A percentile compares a stretch with the other conserved stretches of the same genome.
Evolutionary conservation across 2,113 vertebrate species (phyloP).

Genomic region (Malurus cyaneus): DNA sequence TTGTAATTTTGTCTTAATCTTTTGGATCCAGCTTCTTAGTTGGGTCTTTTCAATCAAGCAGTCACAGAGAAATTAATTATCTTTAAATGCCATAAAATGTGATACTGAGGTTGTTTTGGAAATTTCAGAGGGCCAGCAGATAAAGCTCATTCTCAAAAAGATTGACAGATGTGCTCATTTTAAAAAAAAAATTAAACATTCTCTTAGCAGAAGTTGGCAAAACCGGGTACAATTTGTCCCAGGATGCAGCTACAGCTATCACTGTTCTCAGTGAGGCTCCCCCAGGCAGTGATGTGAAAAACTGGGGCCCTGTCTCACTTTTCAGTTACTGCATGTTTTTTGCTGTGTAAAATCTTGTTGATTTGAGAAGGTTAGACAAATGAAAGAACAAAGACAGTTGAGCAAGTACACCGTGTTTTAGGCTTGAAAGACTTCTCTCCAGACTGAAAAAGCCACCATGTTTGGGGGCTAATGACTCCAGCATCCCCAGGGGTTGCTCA

Average conservation of each 20-base stretch:
- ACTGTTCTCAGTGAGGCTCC: not conserved
- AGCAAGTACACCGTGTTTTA: not conserved
- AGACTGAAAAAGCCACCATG: not conserved
- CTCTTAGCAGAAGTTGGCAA: slow-evolving; percentile 4
- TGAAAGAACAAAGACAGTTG: not conserved
- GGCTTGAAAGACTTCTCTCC: not conserved
- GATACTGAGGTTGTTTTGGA: not conserved
- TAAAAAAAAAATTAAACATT: not conserved
- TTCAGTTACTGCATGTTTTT: not conserved
- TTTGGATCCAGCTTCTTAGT: slow-evolving; percentile 13
- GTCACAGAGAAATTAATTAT: slow-evolving; percentile 65
- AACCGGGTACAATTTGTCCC: not conserved
- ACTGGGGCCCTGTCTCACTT: not conserved
- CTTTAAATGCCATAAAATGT: slow-evolving; percentile 3
- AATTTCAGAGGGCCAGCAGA: not conserved
- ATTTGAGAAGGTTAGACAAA: not conserved
- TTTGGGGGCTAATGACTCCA: not conserved
- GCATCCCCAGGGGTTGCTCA: not conserved
- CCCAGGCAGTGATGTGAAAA: not conserved
- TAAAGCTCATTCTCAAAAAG: not conserved
- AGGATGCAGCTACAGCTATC: not conserved
- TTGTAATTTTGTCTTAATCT: slow-evolving; percentile 47
- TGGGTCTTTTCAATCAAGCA: slow-evolving; percentile 50
- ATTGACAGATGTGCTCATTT: not conserved
- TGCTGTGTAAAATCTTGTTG: not conserved